A percentile compares a stretch with the other conserved stretches of the same genome.
Conservation (phyloP, 2,797 vertebrate genomes). For the Typhlichthys eigenmanni region DNA sequence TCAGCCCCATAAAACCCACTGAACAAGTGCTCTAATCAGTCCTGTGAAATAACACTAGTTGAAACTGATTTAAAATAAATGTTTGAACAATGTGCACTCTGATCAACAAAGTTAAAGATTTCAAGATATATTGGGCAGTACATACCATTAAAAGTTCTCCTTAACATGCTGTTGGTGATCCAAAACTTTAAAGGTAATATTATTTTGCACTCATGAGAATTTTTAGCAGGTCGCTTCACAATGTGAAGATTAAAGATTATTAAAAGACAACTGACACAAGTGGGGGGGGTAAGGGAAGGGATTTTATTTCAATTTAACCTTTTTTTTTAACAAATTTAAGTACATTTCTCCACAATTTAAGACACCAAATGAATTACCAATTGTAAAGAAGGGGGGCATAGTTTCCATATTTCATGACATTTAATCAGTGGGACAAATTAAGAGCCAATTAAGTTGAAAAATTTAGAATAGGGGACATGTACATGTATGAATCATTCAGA, state of each 20-base stretch:
- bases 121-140: too few species aligned
- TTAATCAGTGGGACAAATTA: constrained; percentile 63
- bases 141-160: too few species aligned
- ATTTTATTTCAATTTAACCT: constrained; percentile 70
- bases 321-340: constrained; percentile 52
- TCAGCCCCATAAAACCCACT: too few species aligned
- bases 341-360: constrained; percentile 23
- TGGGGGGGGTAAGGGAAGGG: constrained; percentile 60
- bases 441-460: constrained; percentile 68
- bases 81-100: too few species aligned
- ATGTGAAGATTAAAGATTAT: constrained; percentile 3
- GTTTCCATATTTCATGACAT: constrained; percentile 59
- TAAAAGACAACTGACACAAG: constrained; percentile 31
- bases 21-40: too few species aligned
- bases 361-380: constrained; percentile 62
- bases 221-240: too few species aligned
- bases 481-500: constrained; percentile 46
- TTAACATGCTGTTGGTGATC: too few species aligned
- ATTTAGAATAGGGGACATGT: constrained; percentile 66
- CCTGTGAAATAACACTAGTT: too few species aligned
- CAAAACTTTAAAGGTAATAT: too few species aligned
- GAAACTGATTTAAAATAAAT: too few species aligned
- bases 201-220: too few species aligned
- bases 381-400: constrained; percentile 44
- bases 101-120: too few species aligned